Base-by-base conservation (phyloP, 2,888 invertebrate species). In the Thecophora atra region DNA sequence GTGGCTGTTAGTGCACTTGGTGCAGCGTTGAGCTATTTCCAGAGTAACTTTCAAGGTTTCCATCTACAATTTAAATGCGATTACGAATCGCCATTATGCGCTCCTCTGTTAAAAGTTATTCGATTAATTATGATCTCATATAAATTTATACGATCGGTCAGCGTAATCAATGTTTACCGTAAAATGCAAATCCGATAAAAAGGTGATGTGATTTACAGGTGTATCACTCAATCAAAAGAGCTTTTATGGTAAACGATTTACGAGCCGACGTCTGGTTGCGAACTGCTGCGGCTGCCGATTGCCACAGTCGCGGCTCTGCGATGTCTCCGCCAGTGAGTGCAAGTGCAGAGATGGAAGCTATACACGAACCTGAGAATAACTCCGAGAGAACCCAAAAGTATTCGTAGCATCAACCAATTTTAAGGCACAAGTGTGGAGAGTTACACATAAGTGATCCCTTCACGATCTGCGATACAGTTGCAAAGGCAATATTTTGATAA, bases 121-220 rank as follows among this genome's bases (percentile, higher is more conserved):
- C 15, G 15, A 28, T 26, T 58, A 26, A 58, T 24, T 28, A 58
- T 4, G 24, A 58, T 58, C n/a, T 26, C n/a, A 21, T n/a, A 56
- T 56, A 21, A 58, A 24, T 58, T 58, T 58, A 58, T 58, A 58
- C 28, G 58, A 24, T 28, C 26, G 58, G 58, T 58, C 58, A 58
- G 24, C 26, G 24, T 15, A 58, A 24, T 58, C 58, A 58, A 24
- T 58, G 58, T 15, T 28, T 58, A 28, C 58, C 58, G 24, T 58
- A 58, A 58, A 58, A 58, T 58, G 28, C 11, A 58, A 47, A 58
- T 24, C 24, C 58, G 58, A 58, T 58, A 58, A 58, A 58, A 24
- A 24, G 58, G 58, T 28, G 58, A 58, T 24, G 58, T 58, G 58
- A 58, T 58, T 58, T 58, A 58, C 58, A 26, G 24, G 58, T 58